Conservation (phyloP, 2,888 invertebrate genomes). For the Leptopterna dolabrata region DNA sequence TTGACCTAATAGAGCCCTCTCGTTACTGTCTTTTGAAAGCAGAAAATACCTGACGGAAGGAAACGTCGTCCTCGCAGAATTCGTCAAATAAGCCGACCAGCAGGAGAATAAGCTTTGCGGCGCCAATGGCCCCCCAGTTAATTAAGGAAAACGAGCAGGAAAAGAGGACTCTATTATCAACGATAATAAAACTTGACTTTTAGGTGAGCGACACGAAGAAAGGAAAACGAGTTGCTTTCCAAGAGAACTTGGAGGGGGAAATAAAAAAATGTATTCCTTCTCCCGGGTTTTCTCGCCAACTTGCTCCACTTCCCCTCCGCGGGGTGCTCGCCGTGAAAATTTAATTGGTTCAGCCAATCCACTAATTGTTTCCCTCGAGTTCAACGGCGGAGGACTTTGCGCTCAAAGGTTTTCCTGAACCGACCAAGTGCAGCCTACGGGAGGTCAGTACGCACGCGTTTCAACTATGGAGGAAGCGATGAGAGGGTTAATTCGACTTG, state of each 20-base stretch:
- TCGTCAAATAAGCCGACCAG: background rate
- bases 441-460: background rate
- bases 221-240: background rate
- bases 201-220: background rate
- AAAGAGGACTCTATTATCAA: background rate
- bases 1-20: too few relatives aligned
- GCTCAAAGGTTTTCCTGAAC: background rate
- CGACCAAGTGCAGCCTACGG: background rate
- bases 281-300: background rate
- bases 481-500: too few relatives aligned
- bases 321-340: background rate
- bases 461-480: background rate
- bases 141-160: background rate
- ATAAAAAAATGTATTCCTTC: background rate
- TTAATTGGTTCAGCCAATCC: conserved; percentile 7
- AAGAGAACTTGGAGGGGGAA: background rate
- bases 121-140: background rate
- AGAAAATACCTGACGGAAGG: too few relatives aligned
- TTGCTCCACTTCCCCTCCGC: background rate
- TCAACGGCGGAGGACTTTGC: background rate
- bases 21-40: too few relatives aligned
- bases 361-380: background rate
- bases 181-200: background rate
- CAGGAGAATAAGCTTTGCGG: background rate
- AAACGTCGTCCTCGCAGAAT: background rate